Base-by-base conservation (phyloP, 1,140 invertebrate genomes). In the Lerema accius region DNA sequence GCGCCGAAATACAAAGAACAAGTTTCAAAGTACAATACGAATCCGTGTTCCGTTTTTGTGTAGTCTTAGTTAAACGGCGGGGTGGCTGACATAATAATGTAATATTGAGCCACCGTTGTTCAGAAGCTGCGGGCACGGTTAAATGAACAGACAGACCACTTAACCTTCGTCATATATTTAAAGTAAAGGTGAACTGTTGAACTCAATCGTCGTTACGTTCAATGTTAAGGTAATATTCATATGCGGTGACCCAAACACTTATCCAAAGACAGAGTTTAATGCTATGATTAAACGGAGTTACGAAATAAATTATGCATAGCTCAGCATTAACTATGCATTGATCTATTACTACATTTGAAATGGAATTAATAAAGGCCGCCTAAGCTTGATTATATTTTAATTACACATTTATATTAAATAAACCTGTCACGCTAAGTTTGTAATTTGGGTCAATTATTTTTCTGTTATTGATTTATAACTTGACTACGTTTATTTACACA, bases 81-180 rank as follows among this genome's bases (percentile, higher is more conserved):
- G 73, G 63, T 68, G 72, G 59, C 68, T 62, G 62, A 69, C 70
- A 76, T 75, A 73, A 76, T 78, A 71, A 83, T 76, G 73, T 80
- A 72, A 82, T 76, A 75, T 79, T 74, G 68, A 74, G 68, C 76
- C 69, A 78, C 75, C 73, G 71, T 78, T 77, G 73, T 75, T 67
- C 58, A 68, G 56, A 48, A 71, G 78, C 77, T 83, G 65, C 67
- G 77, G 77, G 76, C 71, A 80, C 71, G 71, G 63, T 81, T 82
- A 82, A 86, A 74, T 83, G 82, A 82, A 82, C 80, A 82, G 84
- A 84, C 82, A 85, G 67, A 69, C 75, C 78, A 85, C 80, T 85
- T 84, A 81, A 82, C 82, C 82, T 80, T 81, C 63, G 71, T 80
- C 80, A 70, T 73, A 71, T 78, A 82, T 86, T 83, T 81, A 81